Percentiles rank a stretch among this genome's conserved stretches.
Conservation (phyloP, 2,888 invertebrate species). For the Lutraria lutraria region DNA sequence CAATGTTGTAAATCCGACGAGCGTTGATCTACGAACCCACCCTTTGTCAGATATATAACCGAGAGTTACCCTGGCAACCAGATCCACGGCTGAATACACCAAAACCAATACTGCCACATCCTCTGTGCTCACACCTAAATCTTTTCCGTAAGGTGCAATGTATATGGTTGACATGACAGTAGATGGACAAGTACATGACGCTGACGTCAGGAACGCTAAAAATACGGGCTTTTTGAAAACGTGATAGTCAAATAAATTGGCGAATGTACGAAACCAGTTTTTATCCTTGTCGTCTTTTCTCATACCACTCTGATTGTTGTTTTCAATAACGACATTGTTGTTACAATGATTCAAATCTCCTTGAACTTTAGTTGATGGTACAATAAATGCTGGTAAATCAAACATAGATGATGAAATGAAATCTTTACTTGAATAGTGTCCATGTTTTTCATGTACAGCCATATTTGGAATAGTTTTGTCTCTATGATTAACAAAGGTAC, state of each 20-base stretch:
- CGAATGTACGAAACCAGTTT: neutral
- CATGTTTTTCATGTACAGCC: neutral
- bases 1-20: constrained; percentile 11
- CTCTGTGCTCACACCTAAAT: constrained; percentile 14
- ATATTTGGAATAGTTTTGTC: neutral
- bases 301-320: neutral
- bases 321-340: neutral
- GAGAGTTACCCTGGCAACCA: constrained; percentile 13
- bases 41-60: constrained; percentile 41
- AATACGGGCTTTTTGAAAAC: constrained; percentile 35
- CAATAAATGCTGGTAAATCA: neutral
- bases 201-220: constrained; percentile 14
- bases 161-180: constrained; percentile 23
- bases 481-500: neutral
- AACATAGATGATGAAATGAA: neutral
- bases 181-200: constrained; percentile 10
- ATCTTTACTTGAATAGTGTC: neutral
- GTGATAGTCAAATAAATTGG: constrained; percentile 16
- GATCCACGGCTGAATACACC: constrained; percentile 28
- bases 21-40: constrained; percentile 37
- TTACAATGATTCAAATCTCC: neutral
- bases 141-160: constrained; percentile 34
- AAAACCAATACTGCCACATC: constrained; percentile 23
- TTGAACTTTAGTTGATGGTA: neutral
- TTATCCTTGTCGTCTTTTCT: neutral